Conservation (phyloP, 2,888 invertebrate species). For the Ethmia dodecea region DNA sequence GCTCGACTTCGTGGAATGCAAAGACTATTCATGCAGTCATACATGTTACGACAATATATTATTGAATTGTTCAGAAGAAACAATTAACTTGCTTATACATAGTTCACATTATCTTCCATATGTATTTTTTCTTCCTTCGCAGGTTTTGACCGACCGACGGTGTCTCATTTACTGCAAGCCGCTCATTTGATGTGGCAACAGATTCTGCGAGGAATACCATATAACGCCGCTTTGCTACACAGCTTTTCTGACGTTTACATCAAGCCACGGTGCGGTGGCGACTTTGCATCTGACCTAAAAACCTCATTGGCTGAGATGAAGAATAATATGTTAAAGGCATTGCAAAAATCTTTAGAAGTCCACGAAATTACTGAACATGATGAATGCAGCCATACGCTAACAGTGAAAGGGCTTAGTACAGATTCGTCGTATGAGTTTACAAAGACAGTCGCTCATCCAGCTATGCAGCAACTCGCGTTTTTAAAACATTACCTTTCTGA, state of each 20-base stretch:
- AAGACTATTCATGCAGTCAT: too few relatives aligned
- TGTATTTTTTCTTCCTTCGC: constrained; percentile 34
- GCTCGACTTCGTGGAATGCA: too few relatives aligned
- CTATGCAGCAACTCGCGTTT: neutral
- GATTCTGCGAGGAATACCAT: constrained; percentile 76
- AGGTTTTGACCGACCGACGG: constrained; percentile 79
- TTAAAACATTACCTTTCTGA: too few relatives aligned
- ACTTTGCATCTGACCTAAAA: constrained; percentile 46
- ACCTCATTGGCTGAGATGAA: constrained; percentile 69
- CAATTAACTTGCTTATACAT: too few relatives aligned
- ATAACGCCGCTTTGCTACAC: constrained; percentile 72
- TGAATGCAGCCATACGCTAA: constrained; percentile 43
- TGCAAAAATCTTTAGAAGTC: constrained; percentile 33
- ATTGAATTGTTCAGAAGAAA: too few relatives aligned
- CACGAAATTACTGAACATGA: constrained; percentile 18
- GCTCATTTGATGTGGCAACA: constrained; percentile 81
- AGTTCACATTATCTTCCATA: too few relatives aligned
- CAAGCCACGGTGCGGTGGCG: constrained; percentile 67
- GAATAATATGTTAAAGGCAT: constrained; percentile 56
- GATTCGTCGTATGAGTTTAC: constrained; percentile 70
- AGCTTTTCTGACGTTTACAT: constrained; percentile 83
- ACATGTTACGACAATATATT: too few relatives aligned
- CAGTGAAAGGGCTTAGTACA: constrained; percentile 63
- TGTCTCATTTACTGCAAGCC: constrained; percentile 81
- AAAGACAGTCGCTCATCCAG: constrained; percentile 71